These are phyloP conservation scores for Tenthredo scrophulariae DNA, from an alignment of 2,888 invertebrate genomes.

Conservation along the genomic window DNA sequence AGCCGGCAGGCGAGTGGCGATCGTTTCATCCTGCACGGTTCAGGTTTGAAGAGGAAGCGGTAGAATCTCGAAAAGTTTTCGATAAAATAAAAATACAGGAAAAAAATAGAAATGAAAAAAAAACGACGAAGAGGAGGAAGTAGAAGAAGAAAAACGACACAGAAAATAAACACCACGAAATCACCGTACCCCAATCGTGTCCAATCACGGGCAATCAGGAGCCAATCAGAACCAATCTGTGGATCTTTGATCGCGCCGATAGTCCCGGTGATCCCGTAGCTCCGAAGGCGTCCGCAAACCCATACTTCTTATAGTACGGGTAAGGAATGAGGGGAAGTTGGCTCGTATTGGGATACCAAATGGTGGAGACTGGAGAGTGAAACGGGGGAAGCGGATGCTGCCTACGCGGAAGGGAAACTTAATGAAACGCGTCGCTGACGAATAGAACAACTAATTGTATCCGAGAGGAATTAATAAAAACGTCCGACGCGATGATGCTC, in stretches of 20 bases:
- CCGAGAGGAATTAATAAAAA: conserved; percentile 78
- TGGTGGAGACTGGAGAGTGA: not conserved
- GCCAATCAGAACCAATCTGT: conserved; percentile 51
- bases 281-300: conserved; percentile 1
- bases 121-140: not conserved
- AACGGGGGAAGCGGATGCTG: conserved; percentile 17
- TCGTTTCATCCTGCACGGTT: conserved; percentile 54
- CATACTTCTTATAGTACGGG: not conserved
- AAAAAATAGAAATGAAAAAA: not conserved
- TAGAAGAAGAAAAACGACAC: not conserved
- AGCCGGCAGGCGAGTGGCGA: conserved; percentile 59
- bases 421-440: conserved; percentile 77
- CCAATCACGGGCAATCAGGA: conserved; percentile 51
- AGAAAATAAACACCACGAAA: conserved; percentile 27
- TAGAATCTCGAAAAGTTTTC: not conserved
- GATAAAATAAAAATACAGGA: not conserved
- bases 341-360: not conserved
- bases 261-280: conserved; percentile 28
- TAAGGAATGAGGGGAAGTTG: not conserved
- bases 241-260: conserved; percentile 45
- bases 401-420: conserved; percentile 67
- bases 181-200: conserved; percentile 33
- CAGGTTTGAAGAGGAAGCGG: conserved; percentile 5
- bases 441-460: conserved; percentile 78
- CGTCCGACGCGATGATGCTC: conserved; percentile 65